phyloP scores from a whole-genome alignment of 2,888 invertebrate species.

The Hirtodrosophila duncani region DNA sequence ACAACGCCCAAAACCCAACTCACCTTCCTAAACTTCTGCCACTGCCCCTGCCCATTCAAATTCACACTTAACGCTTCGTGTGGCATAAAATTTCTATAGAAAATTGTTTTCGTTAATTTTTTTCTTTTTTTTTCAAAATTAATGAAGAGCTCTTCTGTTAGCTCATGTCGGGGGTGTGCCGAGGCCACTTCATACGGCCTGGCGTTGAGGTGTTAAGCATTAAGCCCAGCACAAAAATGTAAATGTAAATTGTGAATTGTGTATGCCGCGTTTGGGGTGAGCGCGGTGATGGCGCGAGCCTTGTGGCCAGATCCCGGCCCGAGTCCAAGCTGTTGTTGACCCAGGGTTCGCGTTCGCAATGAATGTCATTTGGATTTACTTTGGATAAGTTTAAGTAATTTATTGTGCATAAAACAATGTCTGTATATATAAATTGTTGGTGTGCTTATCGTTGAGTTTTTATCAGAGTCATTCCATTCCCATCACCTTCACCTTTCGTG shows the following conservation, averaged over 20 bases:
- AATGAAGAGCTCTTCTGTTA: conserved; percentile 56
- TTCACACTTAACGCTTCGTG: conserved; percentile 60
- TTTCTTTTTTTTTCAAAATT: conserved; percentile 49
- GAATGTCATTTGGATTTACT: conserved; percentile 64
- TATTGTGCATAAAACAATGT: conserved; percentile 57
- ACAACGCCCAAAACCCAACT: conserved; percentile 15
- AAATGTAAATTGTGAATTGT: neutral
- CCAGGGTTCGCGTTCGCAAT: conserved; percentile 39
- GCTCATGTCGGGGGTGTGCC: conserved; percentile 13
- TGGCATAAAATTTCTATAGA: conserved; percentile 52
- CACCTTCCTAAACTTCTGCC: conserved; percentile 1
- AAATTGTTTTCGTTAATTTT: too few relatives aligned
- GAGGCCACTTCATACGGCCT: conserved; percentile 6
- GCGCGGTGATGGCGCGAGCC: conserved; percentile 10
- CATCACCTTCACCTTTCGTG: conserved; percentile 35
- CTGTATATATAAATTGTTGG: conserved; percentile 24
- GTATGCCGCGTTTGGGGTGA: conserved; percentile 6
- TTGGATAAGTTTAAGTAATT: conserved; percentile 65
- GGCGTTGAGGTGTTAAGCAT: conserved; percentile 61
- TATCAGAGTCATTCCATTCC: too few relatives aligned
- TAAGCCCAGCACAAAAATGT: conserved; percentile 6
- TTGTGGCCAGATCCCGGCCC: conserved; percentile 14
- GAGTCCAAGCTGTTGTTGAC: conserved; percentile 27
- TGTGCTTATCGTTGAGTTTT: conserved; percentile 39
- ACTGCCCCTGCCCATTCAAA: too few relatives aligned